phyloP scores from a whole-genome alignment of 1,140 invertebrate species.

The Phthorimaea operculella region DNA sequence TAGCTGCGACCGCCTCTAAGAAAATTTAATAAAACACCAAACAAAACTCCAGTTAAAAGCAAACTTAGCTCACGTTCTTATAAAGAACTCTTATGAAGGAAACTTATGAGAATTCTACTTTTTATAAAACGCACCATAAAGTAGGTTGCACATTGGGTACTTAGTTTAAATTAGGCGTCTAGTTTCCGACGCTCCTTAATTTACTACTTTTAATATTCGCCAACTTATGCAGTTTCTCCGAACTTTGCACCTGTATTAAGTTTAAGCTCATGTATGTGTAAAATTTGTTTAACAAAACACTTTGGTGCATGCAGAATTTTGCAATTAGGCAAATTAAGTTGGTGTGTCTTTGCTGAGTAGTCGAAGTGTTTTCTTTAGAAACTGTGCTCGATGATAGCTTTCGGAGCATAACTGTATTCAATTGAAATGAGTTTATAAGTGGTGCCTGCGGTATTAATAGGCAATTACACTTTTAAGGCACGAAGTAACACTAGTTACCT shows the following conservation, averaged over 20 bases:
- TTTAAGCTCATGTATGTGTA: neutral
- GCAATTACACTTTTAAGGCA: no score
- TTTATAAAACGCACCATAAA: neutral
- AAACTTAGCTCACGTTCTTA: no score
- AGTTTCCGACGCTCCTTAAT: neutral
- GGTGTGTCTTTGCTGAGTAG: neutral
- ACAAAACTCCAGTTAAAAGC: no score
- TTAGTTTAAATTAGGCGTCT: neutral
- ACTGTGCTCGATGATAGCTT: neutral
- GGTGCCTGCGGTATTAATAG: no score
- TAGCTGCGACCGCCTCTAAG: no score
- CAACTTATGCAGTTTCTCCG: neutral
- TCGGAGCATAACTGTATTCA: no score
- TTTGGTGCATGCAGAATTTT: constrained; percentile 1
- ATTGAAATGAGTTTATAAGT: no score
- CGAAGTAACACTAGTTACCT: no score
- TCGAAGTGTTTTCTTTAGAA: neutral
- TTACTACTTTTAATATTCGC: neutral
- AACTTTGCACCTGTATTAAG: neutral
- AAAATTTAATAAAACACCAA: no score
- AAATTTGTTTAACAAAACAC: constrained; percentile 1
- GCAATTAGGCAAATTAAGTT: constrained; percentile 1
- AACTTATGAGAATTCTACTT: no score
- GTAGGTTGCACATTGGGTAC: neutral
- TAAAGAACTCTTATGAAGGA: no score